These are phyloP conservation scores for Leucophenga montana DNA, from an alignment of 2,888 invertebrate species.

Conservation along the genomic window DNA sequence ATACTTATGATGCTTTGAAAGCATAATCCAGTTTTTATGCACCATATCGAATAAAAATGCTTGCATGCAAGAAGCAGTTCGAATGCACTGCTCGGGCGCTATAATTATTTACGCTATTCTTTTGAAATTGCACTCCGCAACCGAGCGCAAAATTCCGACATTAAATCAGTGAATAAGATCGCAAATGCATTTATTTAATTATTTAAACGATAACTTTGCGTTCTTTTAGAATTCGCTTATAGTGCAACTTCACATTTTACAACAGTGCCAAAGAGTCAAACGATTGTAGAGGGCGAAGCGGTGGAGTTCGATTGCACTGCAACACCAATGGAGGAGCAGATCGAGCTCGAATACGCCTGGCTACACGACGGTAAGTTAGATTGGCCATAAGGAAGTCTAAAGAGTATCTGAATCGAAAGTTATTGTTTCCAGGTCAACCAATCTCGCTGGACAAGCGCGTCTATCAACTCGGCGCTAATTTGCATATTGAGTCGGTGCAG, in stretches of 20 bases:
- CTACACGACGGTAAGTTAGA: conserved; percentile 68
- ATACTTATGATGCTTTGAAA: neutral
- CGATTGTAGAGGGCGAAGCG: conserved; percentile 70
- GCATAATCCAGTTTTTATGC: conserved; percentile 7
- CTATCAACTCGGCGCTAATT: conserved; percentile 69
- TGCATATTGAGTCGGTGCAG: conserved; percentile 69
- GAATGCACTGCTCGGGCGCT: neutral
- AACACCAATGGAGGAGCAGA: conserved; percentile 52
- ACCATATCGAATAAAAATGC: too few relatives aligned
- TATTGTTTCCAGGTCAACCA: conserved; percentile 60
- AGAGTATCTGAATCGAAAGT: conserved; percentile 1
- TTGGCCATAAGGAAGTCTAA: neutral
- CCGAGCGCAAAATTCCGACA: conserved; percentile 56
- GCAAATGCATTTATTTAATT: conserved; percentile 45
- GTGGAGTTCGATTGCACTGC: conserved; percentile 69
- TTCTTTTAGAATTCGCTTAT: conserved; percentile 15
- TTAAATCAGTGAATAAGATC: conserved; percentile 66
- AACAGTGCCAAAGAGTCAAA: conserved; percentile 70
- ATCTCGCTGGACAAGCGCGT: conserved; percentile 69
- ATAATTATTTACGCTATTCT: conserved; percentile 15
- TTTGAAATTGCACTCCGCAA: neutral
- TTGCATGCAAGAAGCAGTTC: too few relatives aligned
- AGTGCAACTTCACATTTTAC: conserved; percentile 65
- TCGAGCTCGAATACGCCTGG: conserved; percentile 69
- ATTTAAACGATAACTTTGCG: neutral